phyloP scores from a whole-genome alignment of 2,888 invertebrate genomes.

The Xylota segnis region DNA sequence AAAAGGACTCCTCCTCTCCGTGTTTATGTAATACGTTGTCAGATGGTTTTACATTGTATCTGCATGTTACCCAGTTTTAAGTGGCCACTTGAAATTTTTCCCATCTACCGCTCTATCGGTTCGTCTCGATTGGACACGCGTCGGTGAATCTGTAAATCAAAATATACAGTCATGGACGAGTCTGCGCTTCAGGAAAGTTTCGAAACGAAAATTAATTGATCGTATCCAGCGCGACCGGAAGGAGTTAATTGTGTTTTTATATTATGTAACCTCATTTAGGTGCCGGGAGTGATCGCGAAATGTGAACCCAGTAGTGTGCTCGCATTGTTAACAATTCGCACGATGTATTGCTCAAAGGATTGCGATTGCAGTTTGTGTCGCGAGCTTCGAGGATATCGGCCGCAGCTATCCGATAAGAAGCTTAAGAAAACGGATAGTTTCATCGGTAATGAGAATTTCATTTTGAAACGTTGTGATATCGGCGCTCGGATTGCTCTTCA shows the following conservation, averaged over 20 bases:
- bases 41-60: constrained; percentile 13
- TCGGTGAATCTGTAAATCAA: constrained; percentile 48
- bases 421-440: constrained; percentile 51
- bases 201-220: constrained; percentile 69
- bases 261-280: constrained; percentile 41
- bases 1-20: constrained; percentile 25
- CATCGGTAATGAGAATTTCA: constrained; percentile 84
- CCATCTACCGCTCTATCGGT: constrained; percentile 15
- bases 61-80: constrained; percentile 39
- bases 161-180: constrained; percentile 51
- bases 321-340: constrained; percentile 43
- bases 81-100: constrained; percentile 21
- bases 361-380: constrained; percentile 91
- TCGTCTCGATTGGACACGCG: constrained; percentile 37
- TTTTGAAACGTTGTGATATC: constrained; percentile 84
- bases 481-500: constrained; percentile 77
- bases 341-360: constrained; percentile 89
- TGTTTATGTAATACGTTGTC: constrained; percentile 36
- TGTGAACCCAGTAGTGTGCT: constrained; percentile 43
- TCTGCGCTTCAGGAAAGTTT: constrained; percentile 47
- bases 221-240: constrained; percentile 73
- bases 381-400: constrained; percentile 88
- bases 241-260: constrained; percentile 58
- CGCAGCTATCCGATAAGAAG: constrained; percentile 77
- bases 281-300: constrained; percentile 58